phyloP scores from a whole-genome alignment of 2,113 vertebrate species.

The Erpornis zantholeuca region DNA sequence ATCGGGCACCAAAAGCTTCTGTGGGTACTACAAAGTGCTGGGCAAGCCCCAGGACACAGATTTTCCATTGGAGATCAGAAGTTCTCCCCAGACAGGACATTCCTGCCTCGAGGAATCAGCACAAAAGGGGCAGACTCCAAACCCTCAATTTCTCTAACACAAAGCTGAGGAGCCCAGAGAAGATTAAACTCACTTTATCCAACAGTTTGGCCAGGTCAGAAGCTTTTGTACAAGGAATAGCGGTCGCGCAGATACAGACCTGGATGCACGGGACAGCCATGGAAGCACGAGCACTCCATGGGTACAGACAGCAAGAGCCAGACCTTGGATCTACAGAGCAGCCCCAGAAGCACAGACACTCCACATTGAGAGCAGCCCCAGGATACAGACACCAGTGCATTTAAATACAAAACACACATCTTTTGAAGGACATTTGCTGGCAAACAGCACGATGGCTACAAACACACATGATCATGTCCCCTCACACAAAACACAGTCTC shows the following conservation, averaged over 20 bases:
- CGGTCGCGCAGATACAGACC: accelerated
- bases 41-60: background rate
- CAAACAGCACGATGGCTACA: background rate
- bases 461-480: background rate
- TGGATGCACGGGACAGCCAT: background rate
- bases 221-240: background rate
- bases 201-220: background rate
- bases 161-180: background rate
- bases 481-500: background rate
- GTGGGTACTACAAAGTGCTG: background rate
- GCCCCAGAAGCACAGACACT: background rate
- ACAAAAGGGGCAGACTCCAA: background rate
- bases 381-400: background rate
- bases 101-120: background rate
- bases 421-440: background rate
- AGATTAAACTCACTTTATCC: background rate
- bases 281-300: background rate
- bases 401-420: background rate
- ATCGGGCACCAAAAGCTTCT: background rate
- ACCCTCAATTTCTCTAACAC: background rate
- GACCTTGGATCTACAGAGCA: background rate
- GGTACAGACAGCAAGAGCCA: background rate
- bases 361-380: background rate
- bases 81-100: background rate
- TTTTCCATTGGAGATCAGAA: background rate